phyloP scores from a whole-genome alignment of 2,888 invertebrate genomes.

The Blera fallax region DNA sequence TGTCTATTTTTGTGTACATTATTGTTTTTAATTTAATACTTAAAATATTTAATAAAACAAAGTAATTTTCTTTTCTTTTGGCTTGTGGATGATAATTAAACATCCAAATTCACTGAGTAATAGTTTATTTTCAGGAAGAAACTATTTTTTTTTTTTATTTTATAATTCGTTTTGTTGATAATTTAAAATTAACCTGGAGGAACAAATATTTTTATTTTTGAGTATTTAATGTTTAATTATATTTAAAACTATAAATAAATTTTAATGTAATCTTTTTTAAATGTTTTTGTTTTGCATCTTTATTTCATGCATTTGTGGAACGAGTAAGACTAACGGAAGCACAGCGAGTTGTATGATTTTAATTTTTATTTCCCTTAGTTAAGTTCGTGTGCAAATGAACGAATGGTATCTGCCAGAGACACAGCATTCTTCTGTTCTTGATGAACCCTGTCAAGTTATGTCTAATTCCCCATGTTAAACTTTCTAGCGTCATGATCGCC shows the following conservation, averaged over 20 bases:
- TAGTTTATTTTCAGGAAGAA: conserved; percentile 39
- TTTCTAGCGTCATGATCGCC: no score
- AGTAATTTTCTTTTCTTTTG: conserved; percentile 6
- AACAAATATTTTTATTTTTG: conserved; percentile 42
- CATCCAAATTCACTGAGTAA: conserved; percentile 13
- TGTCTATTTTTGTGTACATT: conserved; percentile 17
- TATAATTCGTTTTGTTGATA: conserved; percentile 37
- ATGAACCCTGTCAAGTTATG: no score
- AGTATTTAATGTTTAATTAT: conserved; percentile 58
- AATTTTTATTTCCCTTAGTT: no score
- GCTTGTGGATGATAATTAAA: conserved; percentile 2
- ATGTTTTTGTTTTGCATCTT: conserved; percentile 8
- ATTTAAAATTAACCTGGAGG: conserved; percentile 50
- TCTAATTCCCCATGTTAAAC: no score
- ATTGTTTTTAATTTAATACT: conserved; percentile 2
- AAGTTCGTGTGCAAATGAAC: no score
- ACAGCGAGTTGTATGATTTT: no score
- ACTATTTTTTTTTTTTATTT: neutral
- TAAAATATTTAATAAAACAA: neutral
- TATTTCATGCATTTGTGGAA: neutral
- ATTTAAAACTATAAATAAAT: conserved; percentile 63
- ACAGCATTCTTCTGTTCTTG: no score
- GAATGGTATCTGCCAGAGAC: no score
- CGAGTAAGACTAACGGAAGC: no score
- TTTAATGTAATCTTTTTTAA: conserved; percentile 54